Evolutionary conservation across 2,113 vertebrate species (phyloP).

Genomic region (Zapus hudsonius): DNA sequence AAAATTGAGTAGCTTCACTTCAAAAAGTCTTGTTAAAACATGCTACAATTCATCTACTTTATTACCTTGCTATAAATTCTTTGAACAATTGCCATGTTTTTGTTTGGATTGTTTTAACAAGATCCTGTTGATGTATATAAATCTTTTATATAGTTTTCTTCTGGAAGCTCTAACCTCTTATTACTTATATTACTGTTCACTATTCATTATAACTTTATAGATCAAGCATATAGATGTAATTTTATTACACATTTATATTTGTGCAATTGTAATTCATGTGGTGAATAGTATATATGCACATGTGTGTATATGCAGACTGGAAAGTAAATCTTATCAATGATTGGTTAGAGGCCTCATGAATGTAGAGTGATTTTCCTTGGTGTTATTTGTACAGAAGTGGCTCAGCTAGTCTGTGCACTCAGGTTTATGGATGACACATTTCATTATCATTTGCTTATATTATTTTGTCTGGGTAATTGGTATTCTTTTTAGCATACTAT

Average conservation of each 20-base stretch:
- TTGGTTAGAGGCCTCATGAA: neutral
- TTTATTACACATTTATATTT: conserved; percentile 2
- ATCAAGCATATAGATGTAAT: neutral
- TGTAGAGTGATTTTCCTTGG: neutral
- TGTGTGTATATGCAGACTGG: neutral
- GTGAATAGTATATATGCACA: neutral
- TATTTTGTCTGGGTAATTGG: neutral
- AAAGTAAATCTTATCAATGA: neutral
- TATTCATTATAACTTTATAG: conserved; percentile 10
- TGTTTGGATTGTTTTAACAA: neutral
- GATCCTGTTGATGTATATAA: neutral
- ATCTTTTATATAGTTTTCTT: conserved; percentile 37
- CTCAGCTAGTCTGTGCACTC: neutral
- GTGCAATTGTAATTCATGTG: neutral
- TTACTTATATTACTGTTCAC: neutral
- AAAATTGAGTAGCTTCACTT: neutral
- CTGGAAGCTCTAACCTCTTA: neutral
- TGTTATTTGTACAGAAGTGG: neutral
- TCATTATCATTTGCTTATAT: neutral
- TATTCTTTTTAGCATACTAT: conserved; percentile 19
- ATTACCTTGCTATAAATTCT: conserved; percentile 1
- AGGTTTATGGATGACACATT: neutral
- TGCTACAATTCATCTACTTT: neutral
- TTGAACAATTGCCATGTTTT: conserved; percentile 7
- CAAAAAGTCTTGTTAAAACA: neutral